These are phyloP conservation scores for Carassius auratus DNA, from an alignment of 2,113 vertebrate genomes.

Conservation along the genomic window DNA sequence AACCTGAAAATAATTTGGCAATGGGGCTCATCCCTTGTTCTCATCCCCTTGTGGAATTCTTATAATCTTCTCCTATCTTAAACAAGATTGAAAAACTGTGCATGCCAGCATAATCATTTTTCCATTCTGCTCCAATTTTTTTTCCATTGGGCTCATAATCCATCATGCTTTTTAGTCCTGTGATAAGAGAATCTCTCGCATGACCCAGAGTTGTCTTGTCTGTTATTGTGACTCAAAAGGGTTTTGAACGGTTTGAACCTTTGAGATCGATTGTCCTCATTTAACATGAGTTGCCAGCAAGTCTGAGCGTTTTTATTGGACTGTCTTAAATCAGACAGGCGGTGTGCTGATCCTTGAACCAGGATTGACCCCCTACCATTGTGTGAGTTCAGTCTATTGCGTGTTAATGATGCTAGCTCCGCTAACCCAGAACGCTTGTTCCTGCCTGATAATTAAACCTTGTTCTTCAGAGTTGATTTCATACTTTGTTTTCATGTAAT, in stretches of 20 bases:
- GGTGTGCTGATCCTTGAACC: constrained; percentile 74
- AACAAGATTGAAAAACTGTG: constrained; percentile 69
- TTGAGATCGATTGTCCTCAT: constrained; percentile 30
- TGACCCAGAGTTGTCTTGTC: background rate
- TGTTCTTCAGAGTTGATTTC: constrained; percentile 19
- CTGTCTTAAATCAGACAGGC: constrained; percentile 65
- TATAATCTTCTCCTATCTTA: constrained; percentile 69
- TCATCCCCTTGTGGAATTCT: constrained; percentile 73
- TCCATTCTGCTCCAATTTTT: constrained; percentile 21
- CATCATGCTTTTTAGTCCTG: constrained; percentile 41
- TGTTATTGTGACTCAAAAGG: background rate
- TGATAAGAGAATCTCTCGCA: constrained; percentile 2
- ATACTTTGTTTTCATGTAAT: background rate
- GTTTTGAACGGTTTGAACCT: constrained; percentile 13
- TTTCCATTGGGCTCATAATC: constrained; percentile 62
- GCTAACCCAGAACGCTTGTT: constrained; percentile 60
- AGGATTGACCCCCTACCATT: constrained; percentile 74
- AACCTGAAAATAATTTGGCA: constrained; percentile 69
- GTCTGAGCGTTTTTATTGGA: constrained; percentile 33
- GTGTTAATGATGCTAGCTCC: constrained; percentile 76
- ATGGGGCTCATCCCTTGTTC: constrained; percentile 62
- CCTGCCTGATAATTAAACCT: constrained; percentile 64
- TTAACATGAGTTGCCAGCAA: constrained; percentile 27
- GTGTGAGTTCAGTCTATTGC: constrained; percentile 70
- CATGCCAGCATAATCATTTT: constrained; percentile 65